Evolutionary conservation across 2,888 invertebrate species (phyloP).

Genomic region (Drosophila mercatorum): DNA sequence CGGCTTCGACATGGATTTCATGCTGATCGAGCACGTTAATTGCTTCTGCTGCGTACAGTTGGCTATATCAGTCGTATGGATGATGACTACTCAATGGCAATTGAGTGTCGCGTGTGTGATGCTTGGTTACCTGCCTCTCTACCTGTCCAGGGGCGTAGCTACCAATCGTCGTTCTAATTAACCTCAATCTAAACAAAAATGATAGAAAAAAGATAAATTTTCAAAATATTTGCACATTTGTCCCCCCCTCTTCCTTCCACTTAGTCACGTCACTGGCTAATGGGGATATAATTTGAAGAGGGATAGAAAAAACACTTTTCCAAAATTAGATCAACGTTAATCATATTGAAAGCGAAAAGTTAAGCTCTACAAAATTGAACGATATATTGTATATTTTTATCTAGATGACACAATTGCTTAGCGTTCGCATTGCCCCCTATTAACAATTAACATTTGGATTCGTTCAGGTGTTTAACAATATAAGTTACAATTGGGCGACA

Average conservation of each 20-base stretch:
- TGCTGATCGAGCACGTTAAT: slow-evolving; percentile 83
- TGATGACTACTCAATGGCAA: slow-evolving; percentile 61
- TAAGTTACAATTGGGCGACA: slow-evolving; percentile 20
- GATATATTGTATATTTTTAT: slow-evolving; percentile 39
- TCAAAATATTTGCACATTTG: background rate
- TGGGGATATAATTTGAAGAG: slow-evolving; percentile 15
- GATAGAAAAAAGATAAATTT: background rate
- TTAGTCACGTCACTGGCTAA: slow-evolving; percentile 10
- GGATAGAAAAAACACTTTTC: slow-evolving; percentile 2
- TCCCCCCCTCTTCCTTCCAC: background rate
- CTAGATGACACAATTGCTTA: slow-evolving; percentile 59
- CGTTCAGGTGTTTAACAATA: slow-evolving; percentile 10
- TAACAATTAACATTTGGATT: slow-evolving; percentile 39
- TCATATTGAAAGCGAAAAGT: slow-evolving; percentile 59
- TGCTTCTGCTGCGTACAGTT: slow-evolving; percentile 62
- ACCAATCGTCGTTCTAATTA: slow-evolving; percentile 8
- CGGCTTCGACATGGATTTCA: slow-evolving; percentile 83
- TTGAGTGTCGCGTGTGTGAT: slow-evolving; percentile 76
- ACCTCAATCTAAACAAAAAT: background rate
- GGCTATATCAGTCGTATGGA: slow-evolving; percentile 41
- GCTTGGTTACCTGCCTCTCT: slow-evolving; percentile 59
- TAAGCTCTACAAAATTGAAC: slow-evolving; percentile 27
- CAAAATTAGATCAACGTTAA: slow-evolving; percentile 25
- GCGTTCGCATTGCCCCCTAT: slow-evolving; percentile 41
- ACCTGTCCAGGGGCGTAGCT: slow-evolving; percentile 59